Conservation (phyloP, 2,888 invertebrate genomes). For the Cantharis nigra region DNA sequence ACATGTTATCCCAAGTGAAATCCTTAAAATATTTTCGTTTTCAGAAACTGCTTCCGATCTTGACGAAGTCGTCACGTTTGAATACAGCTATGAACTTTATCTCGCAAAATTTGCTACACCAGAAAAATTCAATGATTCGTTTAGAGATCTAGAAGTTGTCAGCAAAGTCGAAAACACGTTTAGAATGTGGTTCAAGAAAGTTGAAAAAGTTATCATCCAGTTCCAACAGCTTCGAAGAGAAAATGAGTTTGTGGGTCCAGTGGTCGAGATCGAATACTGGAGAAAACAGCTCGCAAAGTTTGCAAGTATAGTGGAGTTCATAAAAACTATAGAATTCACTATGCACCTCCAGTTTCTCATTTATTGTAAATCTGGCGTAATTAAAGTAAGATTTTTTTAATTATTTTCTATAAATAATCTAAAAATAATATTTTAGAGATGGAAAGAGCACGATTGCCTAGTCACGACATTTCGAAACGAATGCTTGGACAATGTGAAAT, state of each 20-base stretch:
- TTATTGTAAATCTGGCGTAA: background rate
- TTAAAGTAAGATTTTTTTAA: background rate
- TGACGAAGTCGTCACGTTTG: constrained; percentile 65
- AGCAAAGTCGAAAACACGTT: constrained; percentile 67
- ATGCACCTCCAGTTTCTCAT: constrained; percentile 71
- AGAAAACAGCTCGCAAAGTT: constrained; percentile 75
- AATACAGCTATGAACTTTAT: constrained; percentile 62
- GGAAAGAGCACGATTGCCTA: constrained; percentile 75
- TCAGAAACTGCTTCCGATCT: constrained; percentile 69
- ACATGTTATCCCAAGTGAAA: background rate
- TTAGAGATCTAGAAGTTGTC: constrained; percentile 65
- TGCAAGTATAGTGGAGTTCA: constrained; percentile 81
- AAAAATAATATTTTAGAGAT: constrained; percentile 64
- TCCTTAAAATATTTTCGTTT: background rate
- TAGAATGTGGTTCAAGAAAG: constrained; percentile 70
- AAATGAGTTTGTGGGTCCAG: constrained; percentile 78
- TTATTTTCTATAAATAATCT: background rate
- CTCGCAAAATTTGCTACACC: constrained; percentile 61
- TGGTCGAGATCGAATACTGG: constrained; percentile 85
- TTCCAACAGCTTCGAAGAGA: constrained; percentile 81
- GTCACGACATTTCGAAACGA: constrained; percentile 80
- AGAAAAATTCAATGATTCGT: constrained; percentile 63
- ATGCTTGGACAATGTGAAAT: constrained; percentile 85
- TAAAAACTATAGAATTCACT: constrained; percentile 69
- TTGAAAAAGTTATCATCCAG: constrained; percentile 75